Evolutionary conservation across 2,113 vertebrate genomes (phyloP).

Genomic region (Boulengeromyrus knoepffleri): DNA sequence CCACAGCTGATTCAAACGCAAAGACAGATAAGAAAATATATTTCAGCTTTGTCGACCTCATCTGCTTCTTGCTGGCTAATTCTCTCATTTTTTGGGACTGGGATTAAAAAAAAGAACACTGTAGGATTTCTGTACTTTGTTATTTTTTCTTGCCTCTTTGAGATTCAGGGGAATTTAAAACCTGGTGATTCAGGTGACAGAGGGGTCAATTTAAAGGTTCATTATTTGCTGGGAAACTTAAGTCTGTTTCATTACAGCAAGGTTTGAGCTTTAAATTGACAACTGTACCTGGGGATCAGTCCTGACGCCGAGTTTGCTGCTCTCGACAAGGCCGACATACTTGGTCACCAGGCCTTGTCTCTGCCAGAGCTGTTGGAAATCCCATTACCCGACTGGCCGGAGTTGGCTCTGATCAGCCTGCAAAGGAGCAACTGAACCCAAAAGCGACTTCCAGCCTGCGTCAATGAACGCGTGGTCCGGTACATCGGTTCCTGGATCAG

Average conservation of each 20-base stretch:
- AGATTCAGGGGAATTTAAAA: not conserved
- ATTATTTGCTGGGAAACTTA: not conserved
- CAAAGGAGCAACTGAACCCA: not conserved
- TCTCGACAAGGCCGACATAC: not conserved
- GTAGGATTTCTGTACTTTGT: not conserved
- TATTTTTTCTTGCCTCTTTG: not conserved
- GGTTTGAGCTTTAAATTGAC: not conserved
- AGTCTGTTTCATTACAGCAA: not conserved
- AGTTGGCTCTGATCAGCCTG: not conserved
- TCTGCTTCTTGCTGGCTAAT: constrained; percentile 54
- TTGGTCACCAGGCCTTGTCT: not conserved
- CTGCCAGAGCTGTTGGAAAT: not conserved
- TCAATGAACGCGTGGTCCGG: not conserved
- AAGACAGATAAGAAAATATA: constrained; percentile 52
- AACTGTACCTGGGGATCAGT: not conserved
- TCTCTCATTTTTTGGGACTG: constrained; percentile 40
- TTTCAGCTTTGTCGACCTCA: constrained; percentile 54
- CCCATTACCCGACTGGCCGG: not conserved
- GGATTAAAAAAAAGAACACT: constrained; percentile 28
- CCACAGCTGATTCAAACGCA: constrained; percentile 51
- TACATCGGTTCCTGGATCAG: constrained; percentile 24
- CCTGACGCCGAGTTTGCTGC: not conserved
- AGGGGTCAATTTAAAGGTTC: not conserved
- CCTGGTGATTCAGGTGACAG: not conserved
- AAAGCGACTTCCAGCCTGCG: not conserved